These are phyloP conservation scores for Lutraria rhynchaena DNA, from an alignment of 1,140 invertebrate species.

Conservation along the genomic window DNA sequence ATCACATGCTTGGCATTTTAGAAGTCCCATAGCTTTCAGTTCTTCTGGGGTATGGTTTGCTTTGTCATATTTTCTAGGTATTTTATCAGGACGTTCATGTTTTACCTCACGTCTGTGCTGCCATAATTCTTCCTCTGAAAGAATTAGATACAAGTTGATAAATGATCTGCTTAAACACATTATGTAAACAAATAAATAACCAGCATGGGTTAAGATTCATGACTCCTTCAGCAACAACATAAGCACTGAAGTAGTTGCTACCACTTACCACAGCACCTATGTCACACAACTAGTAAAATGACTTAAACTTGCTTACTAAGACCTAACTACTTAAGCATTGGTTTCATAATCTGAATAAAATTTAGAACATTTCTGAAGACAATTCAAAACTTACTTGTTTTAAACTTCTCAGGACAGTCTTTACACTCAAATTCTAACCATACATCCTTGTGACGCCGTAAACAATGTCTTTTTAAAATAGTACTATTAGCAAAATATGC, in stretches of 20 bases:
- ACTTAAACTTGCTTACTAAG: too few species aligned
- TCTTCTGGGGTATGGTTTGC: conserved; percentile 13
- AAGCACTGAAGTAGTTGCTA: too few species aligned
- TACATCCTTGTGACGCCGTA: conserved; percentile 3
- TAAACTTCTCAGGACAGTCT: conserved; percentile 20
- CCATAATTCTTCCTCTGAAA: conserved; percentile 22
- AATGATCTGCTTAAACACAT: too few species aligned
- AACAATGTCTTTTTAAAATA: background rate
- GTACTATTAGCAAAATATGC: background rate
- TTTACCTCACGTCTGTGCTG: conserved; percentile 17
- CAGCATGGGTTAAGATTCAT: too few species aligned
- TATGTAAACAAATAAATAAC: too few species aligned
- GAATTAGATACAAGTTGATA: too few species aligned
- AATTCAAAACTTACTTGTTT: conserved; percentile 11
- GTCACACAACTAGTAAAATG: too few species aligned
- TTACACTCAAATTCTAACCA: conserved; percentile 36
- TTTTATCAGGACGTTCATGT: background rate
- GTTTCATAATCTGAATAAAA: too few species aligned
- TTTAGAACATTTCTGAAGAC: too few species aligned
- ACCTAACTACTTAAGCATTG: too few species aligned
- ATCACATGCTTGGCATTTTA: conserved; percentile 14
- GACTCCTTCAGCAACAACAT: too few species aligned
- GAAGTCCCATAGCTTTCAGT: conserved; percentile 4
- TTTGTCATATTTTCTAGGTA: conserved; percentile 8
- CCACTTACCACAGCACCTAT: too few species aligned